Evolutionary conservation across 1,140 invertebrate genomes (phyloP).

Genomic region (Solenopsis invicta): DNA sequence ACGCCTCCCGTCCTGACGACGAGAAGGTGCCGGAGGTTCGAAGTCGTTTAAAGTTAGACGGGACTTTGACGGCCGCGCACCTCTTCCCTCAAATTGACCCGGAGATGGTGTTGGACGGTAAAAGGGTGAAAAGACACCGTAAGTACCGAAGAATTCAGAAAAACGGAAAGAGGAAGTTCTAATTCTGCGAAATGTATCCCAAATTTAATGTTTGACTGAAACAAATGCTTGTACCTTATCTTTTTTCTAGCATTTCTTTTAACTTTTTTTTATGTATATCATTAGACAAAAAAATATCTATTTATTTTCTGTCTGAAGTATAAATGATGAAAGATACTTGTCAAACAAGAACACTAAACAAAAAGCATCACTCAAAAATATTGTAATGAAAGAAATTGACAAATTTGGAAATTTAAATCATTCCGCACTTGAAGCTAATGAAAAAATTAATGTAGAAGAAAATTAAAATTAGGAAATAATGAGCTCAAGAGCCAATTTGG

Average conservation of each 20-base stretch:
- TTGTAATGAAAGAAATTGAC: too few relatives aligned
- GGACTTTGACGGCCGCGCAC: slow-evolving; percentile 65
- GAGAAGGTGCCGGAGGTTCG: slow-evolving; percentile 61
- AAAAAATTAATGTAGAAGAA: too few relatives aligned
- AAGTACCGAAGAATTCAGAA: not conserved
- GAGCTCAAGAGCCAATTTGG: too few relatives aligned
- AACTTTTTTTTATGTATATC: not conserved
- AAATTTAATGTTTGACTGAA: slow-evolving; percentile 17
- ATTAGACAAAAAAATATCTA: too few relatives aligned
- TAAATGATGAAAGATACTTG: too few relatives aligned
- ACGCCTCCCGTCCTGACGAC: slow-evolving; percentile 48
- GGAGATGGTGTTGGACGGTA: slow-evolving; percentile 9
- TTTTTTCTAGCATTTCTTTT: not conserved
- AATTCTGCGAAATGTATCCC: not conserved
- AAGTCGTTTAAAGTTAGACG: slow-evolving; percentile 76
- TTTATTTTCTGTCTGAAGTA: too few relatives aligned
- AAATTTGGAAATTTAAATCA: too few relatives aligned
- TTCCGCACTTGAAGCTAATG: too few relatives aligned
- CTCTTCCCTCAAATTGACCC: slow-evolving; percentile 68
- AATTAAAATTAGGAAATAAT: too few relatives aligned
- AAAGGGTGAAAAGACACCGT: slow-evolving; percentile 1
- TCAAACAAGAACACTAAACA: too few relatives aligned
- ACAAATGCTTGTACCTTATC: not conserved
- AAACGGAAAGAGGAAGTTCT: not conserved
- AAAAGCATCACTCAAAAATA: too few relatives aligned